Conservation (phyloP, 1,140 invertebrate species). For the Chelonus insularis region DNA sequence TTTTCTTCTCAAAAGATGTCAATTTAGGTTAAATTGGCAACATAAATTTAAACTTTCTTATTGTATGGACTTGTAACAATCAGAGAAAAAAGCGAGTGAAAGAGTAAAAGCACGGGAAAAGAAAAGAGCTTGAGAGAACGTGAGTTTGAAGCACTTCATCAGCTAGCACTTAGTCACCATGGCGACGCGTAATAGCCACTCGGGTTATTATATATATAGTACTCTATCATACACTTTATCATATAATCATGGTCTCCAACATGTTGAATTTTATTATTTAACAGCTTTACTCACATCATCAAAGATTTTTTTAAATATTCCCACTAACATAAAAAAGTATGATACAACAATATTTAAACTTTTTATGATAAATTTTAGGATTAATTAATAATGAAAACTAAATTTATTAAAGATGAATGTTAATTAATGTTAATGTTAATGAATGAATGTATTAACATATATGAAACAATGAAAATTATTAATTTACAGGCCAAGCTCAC, state of each 20-base stretch:
- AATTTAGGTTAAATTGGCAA: neutral
- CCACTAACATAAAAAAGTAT: no score
- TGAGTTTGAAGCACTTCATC: constrained; percentile 48
- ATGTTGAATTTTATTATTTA: no score
- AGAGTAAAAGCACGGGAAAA: neutral
- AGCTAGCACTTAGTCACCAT: constrained; percentile 58
- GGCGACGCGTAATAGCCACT: constrained; percentile 56
- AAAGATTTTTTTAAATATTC: no score
- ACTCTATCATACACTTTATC: neutral
- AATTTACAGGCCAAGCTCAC: constrained; percentile 79
- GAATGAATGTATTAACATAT: no score
- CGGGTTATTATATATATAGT: constrained; percentile 33
- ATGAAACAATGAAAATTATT: no score
- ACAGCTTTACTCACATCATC: no score
- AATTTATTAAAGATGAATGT: no score
- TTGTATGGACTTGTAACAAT: neutral
- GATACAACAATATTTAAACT: no score
- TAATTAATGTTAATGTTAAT: no score
- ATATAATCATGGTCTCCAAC: no score
- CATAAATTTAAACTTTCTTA: neutral
- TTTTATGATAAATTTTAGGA: no score
- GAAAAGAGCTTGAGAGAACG: neutral
- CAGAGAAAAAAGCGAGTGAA: neutral
- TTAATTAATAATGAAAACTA: no score
- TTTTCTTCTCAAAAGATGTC: constrained; percentile 3